Conservation (phyloP, 1,140 invertebrate species). For the Ectropis grisescens region DNA sequence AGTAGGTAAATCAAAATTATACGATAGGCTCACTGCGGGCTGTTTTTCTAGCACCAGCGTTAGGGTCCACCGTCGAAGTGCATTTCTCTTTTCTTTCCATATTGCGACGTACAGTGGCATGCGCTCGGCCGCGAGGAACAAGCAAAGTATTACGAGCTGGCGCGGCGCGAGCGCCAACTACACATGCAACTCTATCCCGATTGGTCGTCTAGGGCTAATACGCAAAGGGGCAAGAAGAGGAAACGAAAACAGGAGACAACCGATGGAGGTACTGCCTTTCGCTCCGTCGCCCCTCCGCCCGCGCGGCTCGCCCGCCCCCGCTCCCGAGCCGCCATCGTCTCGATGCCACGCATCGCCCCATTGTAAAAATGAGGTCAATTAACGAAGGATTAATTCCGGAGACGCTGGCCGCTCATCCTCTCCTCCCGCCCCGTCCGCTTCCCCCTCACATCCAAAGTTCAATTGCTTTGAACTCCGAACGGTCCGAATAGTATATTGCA, state of each 20-base stretch:
- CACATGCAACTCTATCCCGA: constrained; percentile 99
- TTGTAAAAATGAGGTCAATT: constrained; percentile 59
- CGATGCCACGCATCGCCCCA: constrained; percentile 25
- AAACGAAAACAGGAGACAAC: constrained; percentile 98
- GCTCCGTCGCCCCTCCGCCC: constrained; percentile 35
- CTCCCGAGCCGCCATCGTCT: constrained; percentile 34
- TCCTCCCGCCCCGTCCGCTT: constrained; percentile 7
- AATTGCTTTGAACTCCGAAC: constrained; percentile 55
- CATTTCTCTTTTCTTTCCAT: constrained; percentile 71
- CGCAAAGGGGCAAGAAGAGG: constrained; percentile 98
- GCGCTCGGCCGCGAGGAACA: constrained; percentile 98
- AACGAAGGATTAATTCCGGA: constrained; percentile 53
- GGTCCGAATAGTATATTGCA: constrained; percentile 47
- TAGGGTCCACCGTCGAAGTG: constrained; percentile 58
- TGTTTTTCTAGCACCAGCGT: constrained; percentile 72
- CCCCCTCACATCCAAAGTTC: constrained; percentile 30
- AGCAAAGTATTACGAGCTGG: constrained; percentile 99
- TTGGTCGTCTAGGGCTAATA: constrained; percentile 98
- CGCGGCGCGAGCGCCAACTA: constrained; percentile 96
- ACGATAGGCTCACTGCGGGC: constrained; percentile 46
- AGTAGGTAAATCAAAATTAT: constrained; percentile 63
- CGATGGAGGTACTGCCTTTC: constrained; percentile 88
- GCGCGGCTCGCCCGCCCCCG: constrained; percentile 19
- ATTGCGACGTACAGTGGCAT: constrained; percentile 89
- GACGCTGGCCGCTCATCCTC: constrained; percentile 33